phyloP scores from a whole-genome alignment of 2,797 vertebrate genomes.

The Taenioides sp. region DNA sequence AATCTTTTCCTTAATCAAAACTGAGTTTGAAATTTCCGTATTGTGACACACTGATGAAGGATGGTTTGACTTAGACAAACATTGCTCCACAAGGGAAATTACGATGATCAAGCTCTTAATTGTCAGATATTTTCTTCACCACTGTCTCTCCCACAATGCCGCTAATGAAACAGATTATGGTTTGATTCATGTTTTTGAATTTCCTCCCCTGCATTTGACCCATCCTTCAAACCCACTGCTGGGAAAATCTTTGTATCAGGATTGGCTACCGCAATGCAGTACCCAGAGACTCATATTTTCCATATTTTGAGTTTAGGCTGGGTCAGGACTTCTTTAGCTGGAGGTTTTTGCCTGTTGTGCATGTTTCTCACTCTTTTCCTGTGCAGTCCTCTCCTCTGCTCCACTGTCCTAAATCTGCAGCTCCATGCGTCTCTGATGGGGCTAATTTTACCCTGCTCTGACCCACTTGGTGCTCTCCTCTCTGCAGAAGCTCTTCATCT shows the following conservation, averaged over 20 bases:
- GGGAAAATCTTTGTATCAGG: not conserved
- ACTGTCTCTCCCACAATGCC: too few relatives aligned
- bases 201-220: too few relatives aligned
- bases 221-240: too few relatives aligned
- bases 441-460: conserved; percentile 65
- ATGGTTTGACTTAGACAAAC: too few relatives aligned
- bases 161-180: too few relatives aligned
- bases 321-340: not conserved
- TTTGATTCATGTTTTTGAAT: not conserved
- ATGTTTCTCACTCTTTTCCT: not conserved
- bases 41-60: too few relatives aligned
- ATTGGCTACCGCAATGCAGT: too few relatives aligned
- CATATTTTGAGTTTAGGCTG: not conserved
- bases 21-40: too few relatives aligned
- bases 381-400: not conserved
- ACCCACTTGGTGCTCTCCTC: conserved; percentile 56
- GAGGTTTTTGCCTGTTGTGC: not conserved
- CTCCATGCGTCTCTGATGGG: conserved; percentile 21
- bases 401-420: conserved; percentile 34
- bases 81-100: too few relatives aligned
- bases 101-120: too few relatives aligned
- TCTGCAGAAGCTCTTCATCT: not conserved
- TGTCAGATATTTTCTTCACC: too few relatives aligned
- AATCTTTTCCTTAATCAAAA: too few relatives aligned
- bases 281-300: not conserved